phyloP scores from a whole-genome alignment of 2,797 vertebrate genomes.

The Falco naumanni region DNA sequence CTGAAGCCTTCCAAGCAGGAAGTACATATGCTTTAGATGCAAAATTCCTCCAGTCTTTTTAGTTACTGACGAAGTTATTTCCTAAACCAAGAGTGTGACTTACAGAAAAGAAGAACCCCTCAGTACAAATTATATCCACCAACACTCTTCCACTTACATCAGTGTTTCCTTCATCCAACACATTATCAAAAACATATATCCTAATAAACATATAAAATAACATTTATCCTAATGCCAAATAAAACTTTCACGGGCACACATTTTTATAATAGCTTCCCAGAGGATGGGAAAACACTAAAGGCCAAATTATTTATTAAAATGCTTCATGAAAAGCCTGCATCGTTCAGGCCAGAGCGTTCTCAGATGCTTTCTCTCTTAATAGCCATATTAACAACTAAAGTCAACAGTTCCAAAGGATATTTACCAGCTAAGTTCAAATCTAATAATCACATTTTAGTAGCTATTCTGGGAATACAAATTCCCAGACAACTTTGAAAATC shows the following conservation, averaged over 20 bases:
- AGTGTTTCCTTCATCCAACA: conserved; percentile 1
- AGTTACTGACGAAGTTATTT: neutral
- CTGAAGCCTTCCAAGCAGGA: conserved; percentile 27
- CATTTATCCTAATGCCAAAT: conserved; percentile 21
- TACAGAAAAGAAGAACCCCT: neutral
- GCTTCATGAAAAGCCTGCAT: neutral
- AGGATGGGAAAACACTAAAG: conserved; percentile 22
- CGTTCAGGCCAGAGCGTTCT: neutral
- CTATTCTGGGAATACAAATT: conserved; percentile 18
- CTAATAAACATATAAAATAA: too few relatives aligned
- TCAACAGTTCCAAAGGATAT: conserved; percentile 2
- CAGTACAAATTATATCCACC: conserved; percentile 7
- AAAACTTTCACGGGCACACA: neutral
- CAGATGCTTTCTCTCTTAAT: neutral
- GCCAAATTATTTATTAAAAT: conserved; percentile 6
- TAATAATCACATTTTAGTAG: conserved; percentile 27
- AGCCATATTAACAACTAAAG: neutral
- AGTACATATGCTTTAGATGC: neutral
- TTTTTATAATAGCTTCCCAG: conserved; percentile 20
- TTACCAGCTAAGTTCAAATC: conserved; percentile 21
- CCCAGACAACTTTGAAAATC: neutral
- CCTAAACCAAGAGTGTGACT: neutral
- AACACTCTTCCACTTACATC: neutral
- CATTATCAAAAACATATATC: conserved; percentile 2
- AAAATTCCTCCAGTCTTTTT: neutral